These are phyloP conservation scores for Petrocephalus sullivani DNA, from an alignment of 2,797 vertebrate species.

Conservation along the genomic window DNA sequence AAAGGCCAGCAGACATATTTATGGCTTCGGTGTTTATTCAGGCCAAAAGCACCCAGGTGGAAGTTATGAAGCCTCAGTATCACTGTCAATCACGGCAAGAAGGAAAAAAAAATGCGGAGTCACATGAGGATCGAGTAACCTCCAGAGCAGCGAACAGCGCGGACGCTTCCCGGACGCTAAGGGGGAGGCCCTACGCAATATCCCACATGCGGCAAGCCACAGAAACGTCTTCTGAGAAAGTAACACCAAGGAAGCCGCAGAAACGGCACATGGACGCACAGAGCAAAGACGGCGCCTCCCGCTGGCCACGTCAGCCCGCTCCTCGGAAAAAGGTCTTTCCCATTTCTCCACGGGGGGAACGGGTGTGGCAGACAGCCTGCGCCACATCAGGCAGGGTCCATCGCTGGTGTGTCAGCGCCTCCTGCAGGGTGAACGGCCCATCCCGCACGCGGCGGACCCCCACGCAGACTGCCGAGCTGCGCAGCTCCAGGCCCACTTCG, in stretches of 20 bases:
- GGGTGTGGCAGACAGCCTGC: constrained; percentile 56
- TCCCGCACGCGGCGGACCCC: constrained; percentile 77
- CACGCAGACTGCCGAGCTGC: constrained; percentile 73
- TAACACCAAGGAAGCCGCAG: neutral
- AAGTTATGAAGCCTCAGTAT: neutral
- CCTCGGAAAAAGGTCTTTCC: neutral
- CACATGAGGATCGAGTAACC: neutral
- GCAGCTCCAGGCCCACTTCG: constrained; percentile 86
- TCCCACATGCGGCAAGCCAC: neutral
- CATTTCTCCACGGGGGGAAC: constrained; percentile 20
- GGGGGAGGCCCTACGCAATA: neutral
- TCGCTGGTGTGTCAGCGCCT: constrained; percentile 68
- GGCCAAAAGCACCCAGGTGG: neutral
- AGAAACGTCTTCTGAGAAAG: neutral
- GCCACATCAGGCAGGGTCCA: constrained; percentile 70
- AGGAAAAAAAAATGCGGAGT: neutral
- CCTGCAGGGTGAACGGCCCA: constrained; percentile 70
- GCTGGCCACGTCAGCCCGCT: neutral
- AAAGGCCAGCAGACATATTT: neutral
- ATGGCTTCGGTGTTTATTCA: neutral
- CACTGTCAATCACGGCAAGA: neutral
- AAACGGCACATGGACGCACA: neutral
- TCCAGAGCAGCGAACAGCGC: neutral
- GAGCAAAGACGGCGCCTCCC: neutral
- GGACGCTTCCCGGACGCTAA: neutral